Evolutionary conservation across 2,888 invertebrate species (phyloP).

Genomic region (Eumerus sabulonum): DNA sequence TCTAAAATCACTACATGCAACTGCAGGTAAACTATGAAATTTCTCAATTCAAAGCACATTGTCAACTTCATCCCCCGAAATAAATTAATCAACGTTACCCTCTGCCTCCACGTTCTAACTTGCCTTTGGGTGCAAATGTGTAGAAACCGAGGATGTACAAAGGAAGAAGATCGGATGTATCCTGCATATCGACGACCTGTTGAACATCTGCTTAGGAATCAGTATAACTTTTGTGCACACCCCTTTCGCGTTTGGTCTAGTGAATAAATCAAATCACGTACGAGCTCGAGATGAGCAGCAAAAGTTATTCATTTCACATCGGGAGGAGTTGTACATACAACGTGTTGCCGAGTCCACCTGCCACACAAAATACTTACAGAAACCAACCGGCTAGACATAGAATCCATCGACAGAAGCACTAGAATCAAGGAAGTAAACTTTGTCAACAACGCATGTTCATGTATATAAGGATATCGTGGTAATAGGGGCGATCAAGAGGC

Average conservation of each 20-base stretch:
- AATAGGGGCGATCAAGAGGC: neutral
- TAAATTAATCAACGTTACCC: conserved; percentile 33
- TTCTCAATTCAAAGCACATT: conserved; percentile 19
- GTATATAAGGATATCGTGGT: too few relatives aligned
- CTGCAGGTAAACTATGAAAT: neutral
- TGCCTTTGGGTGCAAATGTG: neutral
- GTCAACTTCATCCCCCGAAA: conserved; percentile 21
- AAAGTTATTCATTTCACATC: conserved; percentile 43
- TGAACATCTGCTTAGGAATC: neutral
- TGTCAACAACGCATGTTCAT: conserved; percentile 53
- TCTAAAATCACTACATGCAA: too few relatives aligned
- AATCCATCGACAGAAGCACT: conserved; percentile 34
- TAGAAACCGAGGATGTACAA: neutral
- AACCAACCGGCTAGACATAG: conserved; percentile 22
- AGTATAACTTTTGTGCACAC: neutral
- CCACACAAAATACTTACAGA: conserved; percentile 3
- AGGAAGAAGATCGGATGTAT: too few relatives aligned
- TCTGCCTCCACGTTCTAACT: neutral
- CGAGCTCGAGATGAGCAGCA: conserved; percentile 34
- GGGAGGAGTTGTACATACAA: conserved; percentile 4
- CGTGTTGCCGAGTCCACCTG: conserved; percentile 34
- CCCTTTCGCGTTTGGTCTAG: conserved; percentile 9
- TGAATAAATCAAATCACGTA: conserved; percentile 64
- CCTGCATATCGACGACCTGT: conserved; percentile 3
- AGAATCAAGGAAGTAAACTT: conserved; percentile 50